Evolutionary conservation across 2,888 invertebrate species (phyloP).

Genomic region (Eremobia ochroleuca): DNA sequence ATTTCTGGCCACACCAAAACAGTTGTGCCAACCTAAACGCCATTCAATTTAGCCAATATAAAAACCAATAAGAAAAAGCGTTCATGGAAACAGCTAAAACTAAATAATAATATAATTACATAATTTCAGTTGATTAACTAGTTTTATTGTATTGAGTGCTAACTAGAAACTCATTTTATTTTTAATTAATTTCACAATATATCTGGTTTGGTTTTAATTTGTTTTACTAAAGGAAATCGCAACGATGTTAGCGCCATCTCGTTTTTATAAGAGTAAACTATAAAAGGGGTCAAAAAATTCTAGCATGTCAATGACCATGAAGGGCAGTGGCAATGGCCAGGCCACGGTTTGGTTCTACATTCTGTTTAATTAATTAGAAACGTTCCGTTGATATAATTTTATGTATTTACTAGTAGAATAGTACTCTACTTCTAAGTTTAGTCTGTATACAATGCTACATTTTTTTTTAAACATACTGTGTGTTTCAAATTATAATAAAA

Average conservation of each 20-base stretch:
- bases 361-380: not conserved
- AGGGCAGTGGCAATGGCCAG: not conserved
- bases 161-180: not conserved
- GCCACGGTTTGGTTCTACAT: not conserved
- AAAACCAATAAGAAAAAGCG: constrained; percentile 57
- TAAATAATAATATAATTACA: not conserved
- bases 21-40: constrained; percentile 65
- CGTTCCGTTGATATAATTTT: not conserved
- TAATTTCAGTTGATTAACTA: not conserved
- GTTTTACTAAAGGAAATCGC: too few relatives aligned
- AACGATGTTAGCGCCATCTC: constrained; percentile 44
- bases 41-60: constrained; percentile 72
- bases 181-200: not conserved
- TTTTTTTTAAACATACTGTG: not conserved
- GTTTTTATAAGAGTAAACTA: not conserved
- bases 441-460: not conserved
- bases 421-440: not conserved
- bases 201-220: not conserved
- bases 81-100: constrained; percentile 72
- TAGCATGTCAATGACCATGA: constrained; percentile 25
- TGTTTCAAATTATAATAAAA: too few relatives aligned
- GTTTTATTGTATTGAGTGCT: not conserved
- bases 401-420: not conserved
- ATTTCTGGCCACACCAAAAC: constrained; percentile 48
- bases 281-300: constrained; percentile 10